These are phyloP conservation scores for Atopsyche davidsoni DNA, from an alignment of 1,140 invertebrate species.

Conservation along the genomic window DNA sequence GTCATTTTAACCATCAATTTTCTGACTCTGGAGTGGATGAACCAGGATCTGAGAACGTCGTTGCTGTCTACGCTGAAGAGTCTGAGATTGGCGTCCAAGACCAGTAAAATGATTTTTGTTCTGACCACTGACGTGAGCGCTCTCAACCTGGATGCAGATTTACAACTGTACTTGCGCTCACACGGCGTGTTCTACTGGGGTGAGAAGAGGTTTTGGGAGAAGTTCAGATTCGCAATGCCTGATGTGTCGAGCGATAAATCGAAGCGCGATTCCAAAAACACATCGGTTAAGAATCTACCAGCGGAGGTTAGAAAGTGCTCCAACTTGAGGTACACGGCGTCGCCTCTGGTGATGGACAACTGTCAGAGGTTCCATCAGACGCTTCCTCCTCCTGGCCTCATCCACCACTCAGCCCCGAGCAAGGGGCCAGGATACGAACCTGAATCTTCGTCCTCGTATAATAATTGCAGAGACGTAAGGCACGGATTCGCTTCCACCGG, in stretches of 20 bases:
- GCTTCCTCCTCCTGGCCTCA: conserved; percentile 10
- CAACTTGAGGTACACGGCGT: conserved; percentile 15
- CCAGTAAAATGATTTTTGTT: conserved; percentile 48
- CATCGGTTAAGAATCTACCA: conserved; percentile 20
- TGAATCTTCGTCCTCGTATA: conserved; percentile 17
- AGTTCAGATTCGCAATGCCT: conserved; percentile 71
- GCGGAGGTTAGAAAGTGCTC: conserved; percentile 15
- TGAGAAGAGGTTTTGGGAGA: conserved; percentile 75
- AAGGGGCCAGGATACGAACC: background rate
- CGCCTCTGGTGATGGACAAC: conserved; percentile 7
- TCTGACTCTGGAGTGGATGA: conserved; percentile 32
- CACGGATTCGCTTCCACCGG: conserved; percentile 4
- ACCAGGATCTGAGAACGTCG: conserved; percentile 26
- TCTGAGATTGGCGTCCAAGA: conserved; percentile 20
- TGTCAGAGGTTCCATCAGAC: conserved; percentile 16
- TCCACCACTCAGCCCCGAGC: background rate
- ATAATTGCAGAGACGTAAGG: conserved; percentile 8
- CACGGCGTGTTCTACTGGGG: conserved; percentile 61
- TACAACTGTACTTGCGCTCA: conserved; percentile 73
- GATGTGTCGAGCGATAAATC: conserved; percentile 40
- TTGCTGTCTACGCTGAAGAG: conserved; percentile 23
- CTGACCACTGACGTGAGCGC: conserved; percentile 69
- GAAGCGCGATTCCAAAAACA: conserved; percentile 1
- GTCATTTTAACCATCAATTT: conserved; percentile 46
- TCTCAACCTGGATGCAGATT: conserved; percentile 69